Evolutionary conservation across 2,888 invertebrate species (phyloP), one percentile per base, ranked within the genome.

Genomic region (Hyposoter didymator): DNA sequence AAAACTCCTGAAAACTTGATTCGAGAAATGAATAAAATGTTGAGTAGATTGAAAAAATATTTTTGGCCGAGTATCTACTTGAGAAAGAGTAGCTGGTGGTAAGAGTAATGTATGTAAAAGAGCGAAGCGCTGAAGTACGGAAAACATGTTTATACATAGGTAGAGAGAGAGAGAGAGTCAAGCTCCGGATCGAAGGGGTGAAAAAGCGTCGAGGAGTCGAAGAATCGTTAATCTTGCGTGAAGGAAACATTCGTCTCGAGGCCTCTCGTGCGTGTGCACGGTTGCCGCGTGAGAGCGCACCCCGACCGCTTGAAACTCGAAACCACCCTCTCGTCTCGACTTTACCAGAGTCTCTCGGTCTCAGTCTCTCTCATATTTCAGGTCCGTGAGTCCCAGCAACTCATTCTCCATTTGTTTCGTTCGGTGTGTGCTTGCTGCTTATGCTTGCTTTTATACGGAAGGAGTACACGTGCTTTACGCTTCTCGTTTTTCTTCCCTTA

Each of bases 221-320:
- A 85, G 88, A 90, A 91, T 89, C 90, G 91, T 91, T 90, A 91
- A 91, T 91, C 91, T 91, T 87, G 89, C 89, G 87, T 90, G 90
- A 91, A 90, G 89, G 90, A 90, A 91, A 90, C 91, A 90, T 89
- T 90, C 89, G 90, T 88, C 84, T 88, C 88, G 87, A 85, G 85
- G 85, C 89, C 88, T 88, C 88, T 81, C 81, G 74, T 81, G 81
- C 81, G 74, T 81, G 81, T 74, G 74, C 67, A 52, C 62, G 78
- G 85, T 80, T 84, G 80, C 80, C 72, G 80, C 88, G 76, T 86
- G 88, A 89, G 89, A 84, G 81, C 87, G 87, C 89, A 79, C 82
- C 88, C 84, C 84, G 74, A 84, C 76, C 87, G 82, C 85, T 84
- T 87, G 90, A 89, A 89, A 89, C 88, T 88, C 84, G 88, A 89